phyloP scores from a whole-genome alignment of 2,113 vertebrate genomes.

The Genyomyrus donnyi region DNA sequence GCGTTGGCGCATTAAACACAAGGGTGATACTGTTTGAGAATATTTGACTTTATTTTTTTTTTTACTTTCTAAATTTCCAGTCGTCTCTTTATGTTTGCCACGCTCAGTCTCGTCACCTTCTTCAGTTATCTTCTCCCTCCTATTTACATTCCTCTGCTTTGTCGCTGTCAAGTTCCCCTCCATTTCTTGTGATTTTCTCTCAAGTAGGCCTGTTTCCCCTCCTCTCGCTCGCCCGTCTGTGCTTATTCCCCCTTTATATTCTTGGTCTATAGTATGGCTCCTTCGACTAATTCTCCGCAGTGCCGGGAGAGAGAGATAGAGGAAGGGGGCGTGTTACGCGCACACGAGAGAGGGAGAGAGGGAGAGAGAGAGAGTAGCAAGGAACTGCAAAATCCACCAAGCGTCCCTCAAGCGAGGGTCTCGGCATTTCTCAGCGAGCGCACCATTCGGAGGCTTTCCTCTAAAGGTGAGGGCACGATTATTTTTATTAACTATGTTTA shows the following conservation, averaged over 20 bases:
- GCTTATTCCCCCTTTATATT: neutral
- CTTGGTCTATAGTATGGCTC: conserved; percentile 41
- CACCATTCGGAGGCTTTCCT: conserved; percentile 43
- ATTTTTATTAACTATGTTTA: neutral
- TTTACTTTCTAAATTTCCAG: neutral
- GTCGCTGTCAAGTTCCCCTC: conserved; percentile 7
- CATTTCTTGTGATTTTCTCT: conserved; percentile 12
- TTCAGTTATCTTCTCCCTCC: neutral
- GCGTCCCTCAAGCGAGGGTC: conserved; percentile 45
- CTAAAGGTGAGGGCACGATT: conserved; percentile 49
- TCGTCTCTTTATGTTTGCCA: neutral
- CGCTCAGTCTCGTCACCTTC: neutral
- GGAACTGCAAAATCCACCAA: conserved; percentile 33
- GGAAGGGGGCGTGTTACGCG: conserved; percentile 37
- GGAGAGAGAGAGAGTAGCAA: conserved; percentile 18
- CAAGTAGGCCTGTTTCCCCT: neutral
- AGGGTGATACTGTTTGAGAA: neutral
- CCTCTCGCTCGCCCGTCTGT: conserved; percentile 17
- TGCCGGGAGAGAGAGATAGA: conserved; percentile 45
- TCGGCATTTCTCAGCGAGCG: conserved; percentile 45
- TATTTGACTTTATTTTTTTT: neutral
- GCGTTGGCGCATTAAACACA: neutral
- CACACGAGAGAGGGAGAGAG: conserved; percentile 19
- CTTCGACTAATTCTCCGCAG: conserved; percentile 53
- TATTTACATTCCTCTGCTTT: neutral